phyloP scores from a whole-genome alignment of 1,140 invertebrate genomes.

The Diabrotica virgifera region DNA sequence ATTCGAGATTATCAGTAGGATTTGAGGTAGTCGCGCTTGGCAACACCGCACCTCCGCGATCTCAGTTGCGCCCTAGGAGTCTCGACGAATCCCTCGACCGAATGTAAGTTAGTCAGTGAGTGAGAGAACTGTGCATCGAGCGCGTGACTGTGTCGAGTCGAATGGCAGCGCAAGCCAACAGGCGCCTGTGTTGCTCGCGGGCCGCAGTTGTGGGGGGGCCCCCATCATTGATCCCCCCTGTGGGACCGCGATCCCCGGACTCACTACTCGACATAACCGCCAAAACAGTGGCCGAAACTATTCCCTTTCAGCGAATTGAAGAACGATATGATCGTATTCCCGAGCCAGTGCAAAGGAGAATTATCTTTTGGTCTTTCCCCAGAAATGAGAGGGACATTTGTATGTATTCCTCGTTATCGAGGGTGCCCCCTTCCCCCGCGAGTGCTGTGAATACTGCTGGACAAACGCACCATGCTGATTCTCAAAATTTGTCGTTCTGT shows the following conservation, averaged over 20 bases:
- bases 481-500: constrained; percentile 79
- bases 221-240: constrained; percentile 5
- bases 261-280: constrained; percentile 78
- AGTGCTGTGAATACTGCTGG: constrained; percentile 30
- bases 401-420: constrained; percentile 82
- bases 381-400: constrained; percentile 82
- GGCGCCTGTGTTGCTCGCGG: constrained; percentile 49
- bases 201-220: constrained; percentile 34
- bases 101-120: constrained; percentile 31
- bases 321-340: constrained; percentile 76
- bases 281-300: constrained; percentile 77
- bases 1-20: too few relatives aligned
- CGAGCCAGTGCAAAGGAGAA: constrained; percentile 80
- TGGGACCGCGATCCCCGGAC: constrained; percentile 54
- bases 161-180: constrained; percentile 39
- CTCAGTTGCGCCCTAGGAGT: constrained; percentile 12
- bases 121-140: constrained; percentile 39
- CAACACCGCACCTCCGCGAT: constrained; percentile 19
- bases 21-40: neutral
- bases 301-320: constrained; percentile 83
- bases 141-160: neutral
- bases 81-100: neutral
- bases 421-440: constrained; percentile 53
- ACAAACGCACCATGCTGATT: constrained; percentile 51
- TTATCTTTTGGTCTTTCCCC: constrained; percentile 87